Evolutionary conservation across 2,797 vertebrate species (phyloP), one percentile per base, ranked within the genome.

Genomic region (Lophius americanus): DNA sequence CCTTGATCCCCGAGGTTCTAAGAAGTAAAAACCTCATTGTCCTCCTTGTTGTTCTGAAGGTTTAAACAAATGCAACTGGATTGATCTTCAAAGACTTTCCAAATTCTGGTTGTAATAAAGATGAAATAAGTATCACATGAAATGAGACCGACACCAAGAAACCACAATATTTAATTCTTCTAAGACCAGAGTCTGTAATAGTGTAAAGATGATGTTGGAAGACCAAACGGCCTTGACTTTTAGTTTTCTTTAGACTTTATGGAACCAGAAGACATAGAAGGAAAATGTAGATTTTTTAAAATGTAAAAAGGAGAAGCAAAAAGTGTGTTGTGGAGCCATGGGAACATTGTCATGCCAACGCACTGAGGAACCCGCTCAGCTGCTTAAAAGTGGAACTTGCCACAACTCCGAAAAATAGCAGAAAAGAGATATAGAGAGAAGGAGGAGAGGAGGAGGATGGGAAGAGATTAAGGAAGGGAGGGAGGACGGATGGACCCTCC

Each of bases 271-370:
- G 48, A 53, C 52, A 68, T 9, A 4, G 4, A 54, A 7, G 5
- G 47, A 60, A 49, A 52, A 68, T 53, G 9, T 68, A 56, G 41
- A 76, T 4, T 39, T 59, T 4, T 39, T 59, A 47, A 42, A 52
- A 5, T 23, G 38, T 23, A 4, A 55, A 14, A 41, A 9, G 41
- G 50, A 44, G 44, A 42, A 3, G 35, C 35, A n/a, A 8, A 58
- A 82, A 85, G 75, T 74, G 60, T 81, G 68, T 69, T 65, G 57
- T 32, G 52, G 64, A 76, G 68, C 78, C 51, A 50, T 64, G 83
- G 67, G 76, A 71, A 11, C 32, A 85, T 79, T 65, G 82, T 50
- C 79, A 87, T 75, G 70, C 75, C 72, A 83, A 88, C 84, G 23
- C 9, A 32, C 61, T 2, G 13, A 82, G 74, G 72, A 85, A 73